Conservation (phyloP, 2,888 invertebrate species). For the Biston betularia region DNA sequence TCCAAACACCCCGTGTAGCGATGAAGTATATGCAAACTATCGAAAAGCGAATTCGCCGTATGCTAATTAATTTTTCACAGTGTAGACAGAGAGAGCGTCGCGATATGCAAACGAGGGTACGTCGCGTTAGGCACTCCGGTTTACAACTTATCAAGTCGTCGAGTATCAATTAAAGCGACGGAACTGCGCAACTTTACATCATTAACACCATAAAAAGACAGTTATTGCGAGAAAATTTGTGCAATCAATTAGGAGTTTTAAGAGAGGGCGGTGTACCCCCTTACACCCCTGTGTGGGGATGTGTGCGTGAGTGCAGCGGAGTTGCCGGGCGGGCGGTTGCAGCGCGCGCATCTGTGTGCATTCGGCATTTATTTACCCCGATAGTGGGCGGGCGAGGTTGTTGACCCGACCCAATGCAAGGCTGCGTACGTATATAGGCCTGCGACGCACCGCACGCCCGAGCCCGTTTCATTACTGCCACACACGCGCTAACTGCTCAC, state of each 20-base stretch:
- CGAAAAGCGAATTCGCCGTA: slow-evolving; percentile 59
- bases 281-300: slow-evolving; percentile 77
- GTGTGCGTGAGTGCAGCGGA: slow-evolving; percentile 79
- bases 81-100: slow-evolving; percentile 59
- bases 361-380: slow-evolving; percentile 85
- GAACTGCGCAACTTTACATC: slow-evolving; percentile 83
- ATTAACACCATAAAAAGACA: slow-evolving; percentile 85
- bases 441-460: slow-evolving; percentile 65
- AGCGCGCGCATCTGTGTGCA: slow-evolving; percentile 86
- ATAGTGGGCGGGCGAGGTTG: slow-evolving; percentile 84
- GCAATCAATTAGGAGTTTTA: slow-evolving; percentile 86
- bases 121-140: slow-evolving; percentile 59
- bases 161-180: slow-evolving; percentile 78
- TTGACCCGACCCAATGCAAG: slow-evolving; percentile 85
- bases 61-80: slow-evolving; percentile 76
- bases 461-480: slow-evolving; percentile 79
- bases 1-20: too few relatives aligned
- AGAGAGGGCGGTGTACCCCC: slow-evolving; percentile 70
- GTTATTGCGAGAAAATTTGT: slow-evolving; percentile 86
- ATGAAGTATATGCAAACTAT: slow-evolving; percentile 43
- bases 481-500: slow-evolving; percentile 79
- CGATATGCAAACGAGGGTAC: slow-evolving; percentile 67
- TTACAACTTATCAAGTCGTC: slow-evolving; percentile 66
- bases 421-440: slow-evolving; percentile 76
- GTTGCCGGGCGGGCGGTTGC: slow-evolving; percentile 65